phyloP scores from a whole-genome alignment of 1,140 invertebrate genomes.

The Drosophila novamexicana region DNA sequence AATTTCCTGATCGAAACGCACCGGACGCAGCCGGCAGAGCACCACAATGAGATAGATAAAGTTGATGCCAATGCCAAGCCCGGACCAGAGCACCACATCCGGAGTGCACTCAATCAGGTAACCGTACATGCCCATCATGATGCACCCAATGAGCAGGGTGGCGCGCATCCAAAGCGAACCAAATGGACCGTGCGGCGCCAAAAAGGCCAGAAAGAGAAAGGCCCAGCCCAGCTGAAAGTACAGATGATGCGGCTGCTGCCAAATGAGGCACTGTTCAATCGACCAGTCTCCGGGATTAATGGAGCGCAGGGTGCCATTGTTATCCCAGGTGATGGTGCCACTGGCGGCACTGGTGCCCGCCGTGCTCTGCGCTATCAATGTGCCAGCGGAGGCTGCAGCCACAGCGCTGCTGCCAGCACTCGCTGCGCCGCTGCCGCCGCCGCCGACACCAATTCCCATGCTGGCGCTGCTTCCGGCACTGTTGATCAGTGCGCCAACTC shows the following conservation, averaged over 20 bases:
- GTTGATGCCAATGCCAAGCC: slow-evolving; percentile 92
- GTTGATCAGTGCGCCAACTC: slow-evolving; percentile 36
- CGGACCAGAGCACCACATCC: slow-evolving; percentile 94
- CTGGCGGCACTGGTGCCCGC: slow-evolving; percentile 66
- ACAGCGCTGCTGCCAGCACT: slow-evolving; percentile 29
- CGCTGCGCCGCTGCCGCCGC: slow-evolving; percentile 12
- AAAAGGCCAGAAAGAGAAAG: slow-evolving; percentile 92
- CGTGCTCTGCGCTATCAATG: slow-evolving; percentile 68
- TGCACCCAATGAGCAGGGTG: slow-evolving; percentile 90
- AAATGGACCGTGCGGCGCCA: slow-evolving; percentile 91
- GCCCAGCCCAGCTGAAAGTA: slow-evolving; percentile 94
- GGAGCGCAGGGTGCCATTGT: slow-evolving; percentile 81
- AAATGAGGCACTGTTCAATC: slow-evolving; percentile 86
- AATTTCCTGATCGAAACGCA: slow-evolving; percentile 93
- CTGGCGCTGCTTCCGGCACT: slow-evolving; percentile 55
- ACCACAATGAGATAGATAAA: slow-evolving; percentile 92
- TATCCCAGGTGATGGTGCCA: slow-evolving; percentile 80
- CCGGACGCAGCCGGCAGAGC: slow-evolving; percentile 92
- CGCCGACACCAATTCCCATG: slow-evolving; percentile 42
- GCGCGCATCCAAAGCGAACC: slow-evolving; percentile 92
- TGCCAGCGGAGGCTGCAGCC: slow-evolving; percentile 52
- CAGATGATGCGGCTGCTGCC: slow-evolving; percentile 88
- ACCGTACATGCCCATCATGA: slow-evolving; percentile 92
- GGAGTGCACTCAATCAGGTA: slow-evolving; percentile 93
- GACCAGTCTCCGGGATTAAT: slow-evolving; percentile 82